Conservation (phyloP, 2,888 invertebrate species). For the Glaucopsyche alexis region DNA sequence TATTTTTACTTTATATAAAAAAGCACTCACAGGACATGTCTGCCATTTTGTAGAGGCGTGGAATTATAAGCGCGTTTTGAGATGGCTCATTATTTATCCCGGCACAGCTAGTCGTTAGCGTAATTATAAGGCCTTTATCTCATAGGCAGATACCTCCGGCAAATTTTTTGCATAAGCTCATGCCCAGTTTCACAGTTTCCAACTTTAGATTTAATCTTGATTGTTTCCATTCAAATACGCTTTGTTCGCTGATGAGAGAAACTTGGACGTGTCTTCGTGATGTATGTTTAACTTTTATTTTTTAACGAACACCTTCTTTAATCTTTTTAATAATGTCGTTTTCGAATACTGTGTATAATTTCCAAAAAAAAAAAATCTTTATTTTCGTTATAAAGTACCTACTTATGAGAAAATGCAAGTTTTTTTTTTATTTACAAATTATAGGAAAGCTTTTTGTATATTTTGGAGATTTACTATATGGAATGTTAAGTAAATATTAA, state of each 20-base stretch:
- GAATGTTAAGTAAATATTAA: background rate
- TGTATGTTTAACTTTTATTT: background rate
- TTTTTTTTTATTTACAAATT: background rate
- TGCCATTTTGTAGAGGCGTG: conserved; percentile 16
- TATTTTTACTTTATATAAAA: conserved; percentile 8
- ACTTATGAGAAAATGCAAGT: background rate
- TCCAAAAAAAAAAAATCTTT: background rate
- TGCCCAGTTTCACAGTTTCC: conserved; percentile 43
- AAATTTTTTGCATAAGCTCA: conserved; percentile 43
- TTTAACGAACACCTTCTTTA: background rate
- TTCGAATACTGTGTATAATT: background rate
- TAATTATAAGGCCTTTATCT: conserved; percentile 41
- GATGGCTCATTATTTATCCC: conserved; percentile 51
- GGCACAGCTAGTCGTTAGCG: conserved; percentile 49
- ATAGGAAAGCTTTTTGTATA: background rate
- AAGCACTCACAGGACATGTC: conserved; percentile 10
- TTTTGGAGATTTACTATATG: background rate
- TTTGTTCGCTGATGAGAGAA: conserved; percentile 25
- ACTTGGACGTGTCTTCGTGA: conserved; percentile 11
- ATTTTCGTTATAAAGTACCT: background rate
- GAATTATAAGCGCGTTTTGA: conserved; percentile 29
- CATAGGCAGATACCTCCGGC: conserved; percentile 44
- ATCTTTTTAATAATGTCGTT: background rate
- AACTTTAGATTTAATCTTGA: conserved; percentile 47
- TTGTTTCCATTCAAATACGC: conserved; percentile 47